A percentile compares a stretch with the other conserved stretches of the same genome.
Evolutionary conservation across 2,113 vertebrate genomes (phyloP).

Genomic region (Nyctereutes procyonoides): DNA sequence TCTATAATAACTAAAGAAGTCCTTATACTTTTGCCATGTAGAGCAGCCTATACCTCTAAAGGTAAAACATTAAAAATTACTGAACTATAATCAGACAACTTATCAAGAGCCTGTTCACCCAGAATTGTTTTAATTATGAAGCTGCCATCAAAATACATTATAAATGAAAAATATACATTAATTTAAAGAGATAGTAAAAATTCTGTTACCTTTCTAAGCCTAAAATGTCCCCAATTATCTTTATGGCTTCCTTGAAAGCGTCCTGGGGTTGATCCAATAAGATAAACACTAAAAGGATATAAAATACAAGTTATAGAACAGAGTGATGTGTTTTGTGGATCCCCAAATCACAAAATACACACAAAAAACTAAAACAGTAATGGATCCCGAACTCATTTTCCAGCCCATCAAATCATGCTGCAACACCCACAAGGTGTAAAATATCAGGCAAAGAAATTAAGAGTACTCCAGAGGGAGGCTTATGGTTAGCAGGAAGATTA

Average conservation of each 20-base stretch:
- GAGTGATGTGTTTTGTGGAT: neutral
- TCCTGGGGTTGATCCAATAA: slow-evolving; percentile 96
- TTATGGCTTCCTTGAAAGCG: slow-evolving; percentile 93
- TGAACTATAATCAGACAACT: neutral
- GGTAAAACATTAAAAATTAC: neutral
- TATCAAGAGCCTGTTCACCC: neutral
- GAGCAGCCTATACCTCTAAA: neutral
- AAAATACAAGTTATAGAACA: neutral
- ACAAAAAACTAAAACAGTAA: neutral
- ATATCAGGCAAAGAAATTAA: neutral
- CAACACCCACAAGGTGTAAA: rapidly evolving
- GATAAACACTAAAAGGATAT: slow-evolving; percentile 89
- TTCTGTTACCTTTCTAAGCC: slow-evolving; percentile 93
- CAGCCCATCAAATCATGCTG: no score
- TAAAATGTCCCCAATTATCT: slow-evolving; percentile 97
- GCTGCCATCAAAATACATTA: neutral
- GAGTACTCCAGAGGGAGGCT: neutral
- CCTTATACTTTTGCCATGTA: neutral
- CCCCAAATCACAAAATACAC: neutral
- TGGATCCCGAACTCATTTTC: neutral
- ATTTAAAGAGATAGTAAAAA: slow-evolving; percentile 12
- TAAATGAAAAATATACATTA: neutral
- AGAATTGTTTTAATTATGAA: neutral
- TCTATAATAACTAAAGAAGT: neutral
- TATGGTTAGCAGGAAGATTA: neutral